A percentile compares a stretch with the other conserved stretches of the same genome.
phyloP scores from a whole-genome alignment of 2,888 invertebrate genomes.

The Tyria jacobaeae region DNA sequence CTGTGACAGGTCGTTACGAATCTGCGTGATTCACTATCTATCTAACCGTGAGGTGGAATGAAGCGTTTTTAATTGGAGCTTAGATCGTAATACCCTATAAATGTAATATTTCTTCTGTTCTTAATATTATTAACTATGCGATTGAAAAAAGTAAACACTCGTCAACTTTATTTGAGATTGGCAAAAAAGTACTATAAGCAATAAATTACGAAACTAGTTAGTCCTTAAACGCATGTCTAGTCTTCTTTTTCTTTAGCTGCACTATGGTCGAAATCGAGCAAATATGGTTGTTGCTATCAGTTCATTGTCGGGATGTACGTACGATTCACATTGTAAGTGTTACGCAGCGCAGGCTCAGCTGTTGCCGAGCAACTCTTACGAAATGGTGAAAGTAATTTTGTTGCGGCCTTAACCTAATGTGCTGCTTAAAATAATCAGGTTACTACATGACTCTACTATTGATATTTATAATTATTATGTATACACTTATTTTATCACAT shows the following conservation, averaged over 20 bases:
- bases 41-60: constrained; percentile 4
- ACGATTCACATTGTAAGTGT: background rate
- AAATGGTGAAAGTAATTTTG: constrained; percentile 74
- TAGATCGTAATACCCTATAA: constrained; percentile 3
- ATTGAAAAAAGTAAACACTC: too few relatives aligned
- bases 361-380: constrained; percentile 47
- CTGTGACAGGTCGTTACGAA: constrained; percentile 32
- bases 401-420: constrained; percentile 75
- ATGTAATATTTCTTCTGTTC: too few relatives aligned
- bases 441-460: constrained; percentile 50
- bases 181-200: too few relatives aligned
- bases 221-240: too few relatives aligned
- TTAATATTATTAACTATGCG: too few relatives aligned
- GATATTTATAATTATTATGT: too few relatives aligned
- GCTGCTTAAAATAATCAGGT: constrained; percentile 52
- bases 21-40: constrained; percentile 15
- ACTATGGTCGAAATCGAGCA: too few relatives aligned
- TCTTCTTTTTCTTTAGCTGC: too few relatives aligned
- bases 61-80: constrained; percentile 4
- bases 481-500: too few relatives aligned
- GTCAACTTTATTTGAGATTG: too few relatives aligned
- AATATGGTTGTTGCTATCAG: too few relatives aligned
- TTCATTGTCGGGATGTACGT: background rate
- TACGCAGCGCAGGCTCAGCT: constrained; percentile 9
- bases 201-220: too few relatives aligned